These are phyloP conservation scores for Pteruthius melanotis DNA, from an alignment of 2,113 vertebrate species.

Conservation along the genomic window DNA sequence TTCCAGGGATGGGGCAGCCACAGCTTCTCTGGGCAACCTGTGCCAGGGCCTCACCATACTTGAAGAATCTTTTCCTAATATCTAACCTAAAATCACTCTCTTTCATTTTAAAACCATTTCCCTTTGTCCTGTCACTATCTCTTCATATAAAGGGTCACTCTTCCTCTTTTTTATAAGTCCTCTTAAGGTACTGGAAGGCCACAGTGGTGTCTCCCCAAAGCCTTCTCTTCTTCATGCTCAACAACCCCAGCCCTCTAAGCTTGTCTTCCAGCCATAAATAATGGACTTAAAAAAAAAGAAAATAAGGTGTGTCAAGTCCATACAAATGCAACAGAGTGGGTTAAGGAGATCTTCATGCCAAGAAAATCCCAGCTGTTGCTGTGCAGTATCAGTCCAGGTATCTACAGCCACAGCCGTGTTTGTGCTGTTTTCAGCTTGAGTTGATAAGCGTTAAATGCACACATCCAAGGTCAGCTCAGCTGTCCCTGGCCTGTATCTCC, in stretches of 20 bases:
- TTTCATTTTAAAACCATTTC: neutral
- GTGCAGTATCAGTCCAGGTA: neutral
- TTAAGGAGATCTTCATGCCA: neutral
- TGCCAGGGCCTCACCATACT: rapidly evolving
- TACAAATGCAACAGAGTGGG: neutral
- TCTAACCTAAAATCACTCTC: neutral
- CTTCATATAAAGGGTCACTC: neutral
- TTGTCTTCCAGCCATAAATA: neutral
- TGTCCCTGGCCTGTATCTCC: neutral
- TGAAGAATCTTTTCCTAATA: neutral
- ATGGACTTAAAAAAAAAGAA: neutral
- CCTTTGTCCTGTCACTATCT: neutral
- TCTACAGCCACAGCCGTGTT: neutral
- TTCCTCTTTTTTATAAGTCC: neutral
- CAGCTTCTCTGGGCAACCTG: neutral
- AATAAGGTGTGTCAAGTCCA: neutral
- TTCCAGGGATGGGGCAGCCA: neutral
- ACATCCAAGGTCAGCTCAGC: neutral
- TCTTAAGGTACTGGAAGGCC: neutral
- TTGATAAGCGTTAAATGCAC: neutral
- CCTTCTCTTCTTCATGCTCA: neutral
- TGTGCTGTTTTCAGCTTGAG: neutral
- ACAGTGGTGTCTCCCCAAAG: neutral
- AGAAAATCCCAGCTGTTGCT: neutral
- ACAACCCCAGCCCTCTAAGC: neutral